Evolutionary conservation across 2,797 vertebrate genomes (phyloP).

Genomic region (Naso thynnoides): DNA sequence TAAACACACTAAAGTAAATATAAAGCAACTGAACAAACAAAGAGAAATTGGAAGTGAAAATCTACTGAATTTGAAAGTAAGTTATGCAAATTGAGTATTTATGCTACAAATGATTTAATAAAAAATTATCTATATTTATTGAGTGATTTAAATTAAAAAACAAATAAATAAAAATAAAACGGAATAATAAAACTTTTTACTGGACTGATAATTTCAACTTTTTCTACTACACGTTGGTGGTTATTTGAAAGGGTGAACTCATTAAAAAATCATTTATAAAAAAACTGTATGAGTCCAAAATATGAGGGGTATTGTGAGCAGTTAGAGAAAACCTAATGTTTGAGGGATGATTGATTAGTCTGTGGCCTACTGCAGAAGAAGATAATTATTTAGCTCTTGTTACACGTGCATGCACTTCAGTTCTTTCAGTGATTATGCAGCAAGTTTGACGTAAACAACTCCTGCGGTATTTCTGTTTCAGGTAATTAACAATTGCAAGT

Average conservation of each 20-base stretch:
- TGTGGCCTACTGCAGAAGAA: too few relatives aligned
- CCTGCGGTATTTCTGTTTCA: too few relatives aligned
- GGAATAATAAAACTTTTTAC: too few relatives aligned
- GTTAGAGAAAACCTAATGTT: background rate
- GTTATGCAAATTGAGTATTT: background rate
- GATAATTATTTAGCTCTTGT: too few relatives aligned
- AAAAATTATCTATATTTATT: background rate
- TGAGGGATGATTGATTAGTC: too few relatives aligned
- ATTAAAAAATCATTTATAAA: background rate
- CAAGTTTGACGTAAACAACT: too few relatives aligned
- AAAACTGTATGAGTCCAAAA: too few relatives aligned
- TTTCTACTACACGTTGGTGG: background rate
- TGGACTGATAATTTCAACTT: background rate
- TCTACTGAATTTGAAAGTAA: background rate
- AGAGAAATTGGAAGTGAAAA: background rate
- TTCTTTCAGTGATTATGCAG: too few relatives aligned
- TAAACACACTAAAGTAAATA: background rate
- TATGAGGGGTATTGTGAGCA: background rate
- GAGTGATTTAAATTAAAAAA: background rate
- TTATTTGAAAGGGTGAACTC: background rate
- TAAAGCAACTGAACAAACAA: background rate
- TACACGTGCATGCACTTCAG: too few relatives aligned
- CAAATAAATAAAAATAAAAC: background rate
- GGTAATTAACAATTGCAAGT: too few relatives aligned
- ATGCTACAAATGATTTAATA: background rate